A percentile compares a stretch with the other conserved stretches of the same genome.
These are phyloP conservation scores for Octonoba sinensis DNA, from an alignment of 2,888 invertebrate genomes.

Conservation along the genomic window DNA sequence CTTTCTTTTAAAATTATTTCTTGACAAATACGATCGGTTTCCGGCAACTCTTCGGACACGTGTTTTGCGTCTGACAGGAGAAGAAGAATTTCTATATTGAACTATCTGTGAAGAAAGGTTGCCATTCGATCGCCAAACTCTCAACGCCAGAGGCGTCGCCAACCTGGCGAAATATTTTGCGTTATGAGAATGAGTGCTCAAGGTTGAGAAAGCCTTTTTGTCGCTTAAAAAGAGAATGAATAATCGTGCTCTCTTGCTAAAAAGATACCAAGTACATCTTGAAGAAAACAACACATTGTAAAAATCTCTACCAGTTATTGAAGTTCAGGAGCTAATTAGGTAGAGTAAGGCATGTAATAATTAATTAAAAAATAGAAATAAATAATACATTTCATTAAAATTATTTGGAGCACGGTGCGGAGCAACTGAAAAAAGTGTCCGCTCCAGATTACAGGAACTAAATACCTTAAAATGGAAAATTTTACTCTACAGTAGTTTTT, in stretches of 20 bases:
- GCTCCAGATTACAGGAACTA: no score
- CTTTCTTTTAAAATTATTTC: no score
- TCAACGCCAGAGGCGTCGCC: constrained; percentile 22
- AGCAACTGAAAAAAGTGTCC: no score
- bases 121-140: constrained; percentile 19
- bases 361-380: no score
- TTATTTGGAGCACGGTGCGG: no score
- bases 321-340: no score
- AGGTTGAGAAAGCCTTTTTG: constrained; percentile 29
- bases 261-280: constrained; percentile 24
- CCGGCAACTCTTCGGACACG: constrained; percentile 18
- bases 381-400: no score
- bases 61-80: constrained; percentile 50
- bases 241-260: constrained; percentile 20
- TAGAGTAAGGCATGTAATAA: no score
- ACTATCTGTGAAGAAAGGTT: constrained; percentile 22
- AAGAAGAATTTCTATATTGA: constrained; percentile 27
- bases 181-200: constrained; percentile 22
- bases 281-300: constrained; percentile 13
- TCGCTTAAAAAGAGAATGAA: constrained; percentile 32
- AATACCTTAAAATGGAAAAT: no score
- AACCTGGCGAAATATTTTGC: constrained; percentile 32
- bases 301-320: background rate
- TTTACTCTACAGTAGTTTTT: no score
- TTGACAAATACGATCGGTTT: background rate